Conservation (phyloP, 2,888 invertebrate species). For the Malachius bipustulatus region DNA sequence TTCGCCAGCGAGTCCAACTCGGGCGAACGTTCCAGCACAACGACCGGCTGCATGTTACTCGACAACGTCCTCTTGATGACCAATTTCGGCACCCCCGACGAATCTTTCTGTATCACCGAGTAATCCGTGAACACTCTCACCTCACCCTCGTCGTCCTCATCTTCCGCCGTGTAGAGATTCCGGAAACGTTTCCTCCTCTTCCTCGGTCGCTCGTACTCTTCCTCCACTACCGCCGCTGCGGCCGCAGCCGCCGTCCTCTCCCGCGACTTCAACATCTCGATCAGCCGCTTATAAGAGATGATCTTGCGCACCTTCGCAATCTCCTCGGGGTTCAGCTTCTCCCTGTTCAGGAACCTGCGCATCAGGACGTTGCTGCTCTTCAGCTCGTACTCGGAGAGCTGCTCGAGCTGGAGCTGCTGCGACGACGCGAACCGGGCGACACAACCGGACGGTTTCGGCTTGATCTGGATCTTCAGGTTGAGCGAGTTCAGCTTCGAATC, state of each 20-base stretch:
- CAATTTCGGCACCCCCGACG: conserved; percentile 27
- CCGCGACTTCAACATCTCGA: conserved; percentile 11
- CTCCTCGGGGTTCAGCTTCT: conserved; percentile 24
- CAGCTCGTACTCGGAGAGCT: conserved; percentile 3
- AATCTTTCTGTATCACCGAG: conserved; percentile 25
- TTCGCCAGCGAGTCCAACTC: conserved; percentile 20
- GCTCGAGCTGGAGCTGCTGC: neutral
- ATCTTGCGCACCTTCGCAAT: conserved; percentile 26
- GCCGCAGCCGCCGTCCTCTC: conserved; percentile 3
- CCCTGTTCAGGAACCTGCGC: conserved; percentile 24
- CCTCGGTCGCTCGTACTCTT: conserved; percentile 18
- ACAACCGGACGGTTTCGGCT: conserved; percentile 14
- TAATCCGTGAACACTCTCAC: conserved; percentile 21
- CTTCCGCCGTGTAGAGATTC: conserved; percentile 19
- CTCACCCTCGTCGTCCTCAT: conserved; percentile 17
- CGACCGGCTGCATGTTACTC: conserved; percentile 24
- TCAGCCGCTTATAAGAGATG: conserved; percentile 6
- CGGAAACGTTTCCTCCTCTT: conserved; percentile 23
- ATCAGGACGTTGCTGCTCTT: conserved; percentile 20
- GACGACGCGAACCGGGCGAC: conserved; percentile 10
- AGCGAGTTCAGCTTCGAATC: conserved; percentile 28
- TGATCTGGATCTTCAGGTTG: conserved; percentile 27
- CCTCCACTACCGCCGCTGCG: conserved; percentile 19
- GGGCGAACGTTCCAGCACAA: conserved; percentile 25
- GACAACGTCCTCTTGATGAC: conserved; percentile 28